These are phyloP conservation scores for Arctia plantaginis DNA, from an alignment of 2,888 invertebrate species.

Conservation along the genomic window DNA sequence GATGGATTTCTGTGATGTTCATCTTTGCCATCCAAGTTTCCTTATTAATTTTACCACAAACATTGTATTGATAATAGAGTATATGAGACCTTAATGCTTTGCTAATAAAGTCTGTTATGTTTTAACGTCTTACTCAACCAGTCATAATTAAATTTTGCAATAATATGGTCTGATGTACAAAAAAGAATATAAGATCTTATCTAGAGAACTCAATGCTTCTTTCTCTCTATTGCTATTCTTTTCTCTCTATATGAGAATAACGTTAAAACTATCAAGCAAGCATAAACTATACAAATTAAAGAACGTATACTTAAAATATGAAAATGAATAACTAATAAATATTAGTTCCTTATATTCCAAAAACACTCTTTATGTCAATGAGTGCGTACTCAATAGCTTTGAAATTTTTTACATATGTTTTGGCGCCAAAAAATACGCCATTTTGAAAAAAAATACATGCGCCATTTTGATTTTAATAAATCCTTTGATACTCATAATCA, in stretches of 20 bases:
- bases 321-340: too few relatives aligned
- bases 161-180: neutral
- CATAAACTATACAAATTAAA: too few relatives aligned
- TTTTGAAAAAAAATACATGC: neutral
- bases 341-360: too few relatives aligned
- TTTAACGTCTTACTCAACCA: neutral
- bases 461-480: neutral
- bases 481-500: neutral
- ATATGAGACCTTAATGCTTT: neutral
- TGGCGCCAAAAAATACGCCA: neutral
- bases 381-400: too few relatives aligned
- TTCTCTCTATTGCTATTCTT: too few relatives aligned
- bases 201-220: too few relatives aligned
- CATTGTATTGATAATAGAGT: neutral
- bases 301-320: too few relatives aligned
- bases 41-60: neutral
- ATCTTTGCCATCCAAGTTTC: neutral
- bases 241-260: too few relatives aligned
- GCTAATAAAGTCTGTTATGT: too few relatives aligned
- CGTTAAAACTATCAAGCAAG: too few relatives aligned
- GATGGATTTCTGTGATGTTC: neutral
- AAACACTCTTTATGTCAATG: neutral
- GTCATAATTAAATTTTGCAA: neutral
- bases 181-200: too few relatives aligned
- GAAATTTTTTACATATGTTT: neutral